A percentile compares a stretch with the other conserved stretches of the same genome.
Evolutionary conservation across 1,140 invertebrate species (phyloP).

Genomic region (Pemphigus obesinymphae): DNA sequence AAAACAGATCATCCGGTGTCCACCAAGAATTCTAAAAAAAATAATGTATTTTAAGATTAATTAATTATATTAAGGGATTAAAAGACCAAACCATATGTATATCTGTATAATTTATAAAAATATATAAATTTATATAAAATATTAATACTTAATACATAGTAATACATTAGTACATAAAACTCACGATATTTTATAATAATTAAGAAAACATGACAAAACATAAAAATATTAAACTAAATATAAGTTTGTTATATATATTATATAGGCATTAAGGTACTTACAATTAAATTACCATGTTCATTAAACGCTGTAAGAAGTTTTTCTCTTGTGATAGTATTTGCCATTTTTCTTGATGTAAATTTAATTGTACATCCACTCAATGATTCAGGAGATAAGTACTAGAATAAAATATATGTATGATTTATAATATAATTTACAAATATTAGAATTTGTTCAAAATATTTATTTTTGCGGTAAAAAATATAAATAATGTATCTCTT

Average conservation of each 20-base stretch:
- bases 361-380: not conserved
- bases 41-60: too few species aligned
- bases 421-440: too few species aligned
- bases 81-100: too few species aligned
- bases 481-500: too few species aligned
- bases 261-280: not conserved
- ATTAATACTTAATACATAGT: not conserved
- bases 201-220: not conserved
- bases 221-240: not conserved
- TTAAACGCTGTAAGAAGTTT: not conserved
- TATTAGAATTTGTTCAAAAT: too few species aligned
- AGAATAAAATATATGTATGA: not conserved
- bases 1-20: not conserved
- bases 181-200: not conserved
- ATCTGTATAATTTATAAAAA: not conserved
- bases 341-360: not conserved
- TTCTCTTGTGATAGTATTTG: not conserved
- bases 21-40: not conserved
- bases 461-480: too few species aligned
- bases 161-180: too few species aligned
- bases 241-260: too few species aligned
- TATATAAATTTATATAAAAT: not conserved
- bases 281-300: not conserved
- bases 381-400: conserved; percentile 6
- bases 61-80: too few species aligned